Base-by-base conservation (phyloP, 2,888 invertebrate species). In the Cremastinae sp. region DNA sequence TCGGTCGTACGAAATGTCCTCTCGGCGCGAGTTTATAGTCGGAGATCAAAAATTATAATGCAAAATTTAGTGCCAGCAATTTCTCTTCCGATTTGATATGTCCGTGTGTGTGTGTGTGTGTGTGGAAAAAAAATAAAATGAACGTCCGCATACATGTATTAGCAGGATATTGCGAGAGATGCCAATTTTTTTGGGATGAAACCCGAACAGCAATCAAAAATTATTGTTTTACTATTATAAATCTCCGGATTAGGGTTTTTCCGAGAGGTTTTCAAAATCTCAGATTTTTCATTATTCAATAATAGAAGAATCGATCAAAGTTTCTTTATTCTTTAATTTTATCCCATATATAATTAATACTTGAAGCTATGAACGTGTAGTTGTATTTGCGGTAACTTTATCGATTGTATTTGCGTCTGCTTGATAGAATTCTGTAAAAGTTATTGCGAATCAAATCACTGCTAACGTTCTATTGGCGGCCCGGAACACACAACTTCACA, bases 371-470 rank as follows among this genome's bases (percentile, higher is more conserved):
- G 16, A 34, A 34, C 51, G 12, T 7, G 9, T 8, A 16, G 22
- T 49, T 38, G n/a, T n/a, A n/a, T n/a, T n/a, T n/a, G n/a, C n/a
- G n/a, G n/a, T n/a, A n/a, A n/a, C n/a, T n/a, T n/a, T n/a, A n/a
- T n/a, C n/a, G 10, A 58, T 68, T 49, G 18, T 28, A 34, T 51
- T 47, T 36, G 47, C 47, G 28, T 18, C 14, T 18, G 41, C 20
- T 43, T 28, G 9, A n/a, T 12, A 2, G 54, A 45, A 12, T 38
- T 2, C 28, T n/a, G 4, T 28, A 2, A 3, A 16, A 16, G 59
- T 59, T 51, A 16, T 43, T 68, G n/a, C 51, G 41, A 59, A 69
- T 59, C 9, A 10, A 59, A 69, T 69, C 59, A 51, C 41, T 41
- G 51, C 51, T 12, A 59, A 58, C 20, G 34, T 28, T 38, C 16